Percentiles rank a stretch among this genome's conserved stretches.
Evolutionary conservation across 2,888 invertebrate genomes (phyloP).

Genomic region (Lasioglossum morio): DNA sequence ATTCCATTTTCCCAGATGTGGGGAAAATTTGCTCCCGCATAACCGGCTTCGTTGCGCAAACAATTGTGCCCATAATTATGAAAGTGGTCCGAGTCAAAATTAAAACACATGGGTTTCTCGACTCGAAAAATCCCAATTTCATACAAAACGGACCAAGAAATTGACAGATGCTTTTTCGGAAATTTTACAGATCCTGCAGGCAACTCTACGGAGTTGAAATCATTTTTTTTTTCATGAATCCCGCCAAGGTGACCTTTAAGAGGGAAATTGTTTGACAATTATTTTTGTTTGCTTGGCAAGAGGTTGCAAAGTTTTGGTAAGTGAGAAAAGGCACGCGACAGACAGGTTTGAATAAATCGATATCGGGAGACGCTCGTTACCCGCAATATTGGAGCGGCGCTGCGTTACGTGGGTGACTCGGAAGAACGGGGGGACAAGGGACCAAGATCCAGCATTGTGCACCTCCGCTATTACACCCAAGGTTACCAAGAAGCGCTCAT

Average conservation of each 20-base stretch:
- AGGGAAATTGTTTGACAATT: not conserved
- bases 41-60: not conserved
- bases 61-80: too few species aligned
- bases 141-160: not conserved
- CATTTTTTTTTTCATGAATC: not conserved
- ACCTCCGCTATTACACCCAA: slow-evolving; percentile 74
- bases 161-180: not conserved
- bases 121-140: not conserved
- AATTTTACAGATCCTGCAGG: not conserved
- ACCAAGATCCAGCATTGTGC: slow-evolving; percentile 67
- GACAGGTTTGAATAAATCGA: slow-evolving; percentile 17
- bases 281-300: not conserved
- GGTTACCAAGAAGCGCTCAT: slow-evolving; percentile 69
- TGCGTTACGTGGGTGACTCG: slow-evolving; percentile 63
- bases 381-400: slow-evolving; percentile 18
- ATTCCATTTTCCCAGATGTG: slow-evolving; percentile 17
- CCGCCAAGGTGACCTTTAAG: not conserved
- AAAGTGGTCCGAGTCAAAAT: too few species aligned
- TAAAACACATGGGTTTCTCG: too few species aligned
- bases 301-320: not conserved
- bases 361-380: slow-evolving; percentile 17
- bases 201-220: not conserved
- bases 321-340: not conserved
- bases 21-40: not conserved
- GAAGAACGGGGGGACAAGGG: slow-evolving; percentile 47